A percentile compares a stretch with the other conserved stretches of the same genome.
These are phyloP conservation scores for Enteromius argenteus DNA, from an alignment of 2,797 vertebrate genomes.

Conservation along the genomic window DNA sequence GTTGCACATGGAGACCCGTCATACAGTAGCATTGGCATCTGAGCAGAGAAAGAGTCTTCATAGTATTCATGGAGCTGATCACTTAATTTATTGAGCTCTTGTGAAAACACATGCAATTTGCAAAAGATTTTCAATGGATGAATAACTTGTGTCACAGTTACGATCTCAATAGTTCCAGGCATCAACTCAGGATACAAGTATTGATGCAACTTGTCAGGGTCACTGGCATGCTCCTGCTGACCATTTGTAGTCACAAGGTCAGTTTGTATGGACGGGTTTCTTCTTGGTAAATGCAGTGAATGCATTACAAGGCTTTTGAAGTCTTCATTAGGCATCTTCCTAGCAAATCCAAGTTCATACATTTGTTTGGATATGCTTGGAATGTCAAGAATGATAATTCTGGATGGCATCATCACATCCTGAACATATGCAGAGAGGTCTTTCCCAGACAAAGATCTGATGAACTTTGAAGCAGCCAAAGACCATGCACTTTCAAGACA, in stretches of 20 bases:
- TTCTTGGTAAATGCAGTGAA: slow-evolving; percentile 63
- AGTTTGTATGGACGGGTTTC: neutral
- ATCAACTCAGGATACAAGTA: slow-evolving; percentile 87
- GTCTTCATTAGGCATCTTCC: slow-evolving; percentile 66
- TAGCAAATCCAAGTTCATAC: slow-evolving; percentile 84
- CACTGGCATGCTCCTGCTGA: slow-evolving; percentile 27
- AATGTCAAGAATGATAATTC: slow-evolving; percentile 82
- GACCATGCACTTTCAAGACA: slow-evolving; percentile 80
- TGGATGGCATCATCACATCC: slow-evolving; percentile 78
- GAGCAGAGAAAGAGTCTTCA: slow-evolving; percentile 62
- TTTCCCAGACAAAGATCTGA: slow-evolving; percentile 80
- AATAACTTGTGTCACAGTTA: slow-evolving; percentile 86
- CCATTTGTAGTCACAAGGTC: neutral
- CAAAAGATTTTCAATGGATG: slow-evolving; percentile 87
- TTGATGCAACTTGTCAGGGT: slow-evolving; percentile 65
- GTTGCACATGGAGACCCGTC: slow-evolving; percentile 88
- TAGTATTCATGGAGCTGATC: slow-evolving; percentile 79
- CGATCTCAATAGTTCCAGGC: slow-evolving; percentile 80
- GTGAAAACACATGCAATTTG: slow-evolving; percentile 87
- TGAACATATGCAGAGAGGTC: slow-evolving; percentile 80
- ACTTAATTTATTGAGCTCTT: slow-evolving; percentile 83
- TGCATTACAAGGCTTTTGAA: slow-evolving; percentile 72
- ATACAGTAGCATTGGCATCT: slow-evolving; percentile 68
- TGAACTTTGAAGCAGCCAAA: slow-evolving; percentile 78
- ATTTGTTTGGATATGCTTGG: slow-evolving; percentile 82